phyloP scores from a whole-genome alignment of 2,113 vertebrate genomes.

The Semnopithecus entellus region DNA sequence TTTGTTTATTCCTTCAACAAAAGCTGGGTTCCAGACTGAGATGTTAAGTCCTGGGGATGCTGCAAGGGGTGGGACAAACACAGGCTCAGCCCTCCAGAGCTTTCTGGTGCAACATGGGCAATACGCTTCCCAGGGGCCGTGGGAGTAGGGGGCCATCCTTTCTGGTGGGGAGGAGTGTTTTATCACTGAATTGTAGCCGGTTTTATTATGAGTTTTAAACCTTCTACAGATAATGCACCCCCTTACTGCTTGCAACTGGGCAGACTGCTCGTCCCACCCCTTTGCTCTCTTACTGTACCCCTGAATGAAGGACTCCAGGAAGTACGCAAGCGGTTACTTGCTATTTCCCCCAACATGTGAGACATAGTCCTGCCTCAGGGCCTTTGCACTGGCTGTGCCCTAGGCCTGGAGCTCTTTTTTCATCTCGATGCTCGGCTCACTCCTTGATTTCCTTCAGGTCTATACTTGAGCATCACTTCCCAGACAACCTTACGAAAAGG shows the following conservation, averaged over 20 bases:
- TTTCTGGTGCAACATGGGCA: neutral
- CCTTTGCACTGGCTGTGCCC: neutral
- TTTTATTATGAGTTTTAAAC: neutral
- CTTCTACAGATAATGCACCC: neutral
- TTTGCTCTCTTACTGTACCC: neutral
- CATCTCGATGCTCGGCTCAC: too few relatives aligned
- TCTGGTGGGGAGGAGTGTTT: neutral
- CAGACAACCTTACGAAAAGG: neutral
- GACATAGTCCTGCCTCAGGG: neutral
- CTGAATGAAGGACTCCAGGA: neutral
- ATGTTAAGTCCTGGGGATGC: too few relatives aligned
- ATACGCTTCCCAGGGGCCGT: rapidly evolving
- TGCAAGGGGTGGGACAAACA: neutral
- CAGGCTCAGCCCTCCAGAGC: neutral
- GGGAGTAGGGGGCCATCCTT: too few relatives aligned
- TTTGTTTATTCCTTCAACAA: neutral
- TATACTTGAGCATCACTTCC: neutral
- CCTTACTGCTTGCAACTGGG: neutral
- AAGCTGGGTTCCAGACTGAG: neutral
- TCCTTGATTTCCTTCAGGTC: neutral
- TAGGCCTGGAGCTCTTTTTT: neutral
- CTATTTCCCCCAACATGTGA: neutral
- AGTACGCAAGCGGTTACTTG: rapidly evolving
- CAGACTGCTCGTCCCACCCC: too few relatives aligned
- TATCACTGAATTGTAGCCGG: neutral